A percentile compares a stretch with the other conserved stretches of the same genome.
These are phyloP conservation scores for Penaeus indicus DNA, from an alignment of 1,140 invertebrate species.

Conservation along the genomic window DNA sequence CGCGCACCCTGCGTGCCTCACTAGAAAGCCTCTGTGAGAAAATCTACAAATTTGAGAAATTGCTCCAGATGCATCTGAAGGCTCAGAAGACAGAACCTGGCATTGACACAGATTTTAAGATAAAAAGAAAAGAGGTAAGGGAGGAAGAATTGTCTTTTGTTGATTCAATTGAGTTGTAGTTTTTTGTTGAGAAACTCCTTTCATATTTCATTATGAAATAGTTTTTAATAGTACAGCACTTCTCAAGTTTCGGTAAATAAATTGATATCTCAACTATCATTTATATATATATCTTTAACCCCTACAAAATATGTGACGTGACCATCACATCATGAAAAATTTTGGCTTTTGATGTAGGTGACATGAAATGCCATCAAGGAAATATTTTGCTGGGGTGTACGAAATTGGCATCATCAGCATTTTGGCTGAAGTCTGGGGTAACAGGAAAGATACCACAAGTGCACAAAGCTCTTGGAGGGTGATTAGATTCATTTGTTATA, in stretches of 20 bases:
- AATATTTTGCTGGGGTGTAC: too few relatives aligned
- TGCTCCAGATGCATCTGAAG: slow-evolving; percentile 74
- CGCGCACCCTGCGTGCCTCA: slow-evolving; percentile 81
- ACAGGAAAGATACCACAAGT: too few relatives aligned
- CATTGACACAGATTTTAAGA: slow-evolving; percentile 81
- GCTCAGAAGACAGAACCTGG: slow-evolving; percentile 71
- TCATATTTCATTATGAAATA: background rate
- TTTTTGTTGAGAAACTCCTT: background rate
- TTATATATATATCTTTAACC: too few relatives aligned
- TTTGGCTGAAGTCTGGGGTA: too few relatives aligned
- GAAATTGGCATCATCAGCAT: too few relatives aligned
- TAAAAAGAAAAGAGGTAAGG: slow-evolving; percentile 78
- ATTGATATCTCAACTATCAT: too few relatives aligned
- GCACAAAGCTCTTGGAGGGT: too few relatives aligned
- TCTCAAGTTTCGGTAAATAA: background rate
- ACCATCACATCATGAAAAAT: too few relatives aligned
- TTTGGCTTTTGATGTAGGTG: too few relatives aligned
- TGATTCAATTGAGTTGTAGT: background rate
- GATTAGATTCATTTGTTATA: too few relatives aligned
- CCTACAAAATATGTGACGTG: too few relatives aligned
- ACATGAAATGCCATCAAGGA: too few relatives aligned
- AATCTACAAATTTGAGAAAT: slow-evolving; percentile 68
- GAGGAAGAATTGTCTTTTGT: background rate
- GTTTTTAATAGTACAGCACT: background rate
- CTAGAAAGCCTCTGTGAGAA: slow-evolving; percentile 80